Conservation (phyloP, 2,888 invertebrate species). For the Dorcus hopei region DNA sequence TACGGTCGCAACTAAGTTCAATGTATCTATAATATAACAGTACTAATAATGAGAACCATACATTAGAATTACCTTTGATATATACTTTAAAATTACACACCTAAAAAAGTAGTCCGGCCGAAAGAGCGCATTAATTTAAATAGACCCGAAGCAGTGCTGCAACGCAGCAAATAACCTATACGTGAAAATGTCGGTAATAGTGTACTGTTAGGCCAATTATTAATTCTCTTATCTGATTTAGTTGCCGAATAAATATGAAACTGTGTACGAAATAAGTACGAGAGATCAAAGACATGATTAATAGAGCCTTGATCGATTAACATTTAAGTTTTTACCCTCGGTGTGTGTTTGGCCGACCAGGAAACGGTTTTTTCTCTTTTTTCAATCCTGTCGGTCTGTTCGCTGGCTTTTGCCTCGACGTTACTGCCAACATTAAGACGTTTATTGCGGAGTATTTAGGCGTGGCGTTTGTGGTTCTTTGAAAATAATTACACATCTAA, state of each 20-base stretch:
- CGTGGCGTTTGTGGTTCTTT: neutral
- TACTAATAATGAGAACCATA: slow-evolving; percentile 22
- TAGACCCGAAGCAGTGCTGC: slow-evolving; percentile 25
- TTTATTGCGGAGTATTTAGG: neutral
- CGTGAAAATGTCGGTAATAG: slow-evolving; percentile 20
- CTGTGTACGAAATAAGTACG: neutral
- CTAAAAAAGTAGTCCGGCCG: slow-evolving; percentile 23
- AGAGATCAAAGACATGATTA: neutral
- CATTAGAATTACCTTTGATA: slow-evolving; percentile 25
- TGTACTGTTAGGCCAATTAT: slow-evolving; percentile 29
- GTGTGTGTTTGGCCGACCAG: neutral
- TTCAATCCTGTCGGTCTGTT: neutral
- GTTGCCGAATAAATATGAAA: slow-evolving; percentile 17
- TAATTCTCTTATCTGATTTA: slow-evolving; percentile 29
- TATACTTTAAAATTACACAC: slow-evolving; percentile 24
- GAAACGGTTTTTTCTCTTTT: neutral
- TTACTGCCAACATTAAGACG: neutral
- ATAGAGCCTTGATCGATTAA: too few relatives aligned
- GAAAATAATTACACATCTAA: neutral
- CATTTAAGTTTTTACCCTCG: neutral
- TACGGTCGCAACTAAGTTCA: slow-evolving; percentile 8
- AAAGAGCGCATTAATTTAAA: slow-evolving; percentile 26
- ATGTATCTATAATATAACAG: slow-evolving; percentile 20
- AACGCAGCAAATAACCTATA: slow-evolving; percentile 20
- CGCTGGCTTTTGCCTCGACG: too few relatives aligned